Conservation (phyloP, 2,888 invertebrate species). For the Epicampocera succincta region DNA sequence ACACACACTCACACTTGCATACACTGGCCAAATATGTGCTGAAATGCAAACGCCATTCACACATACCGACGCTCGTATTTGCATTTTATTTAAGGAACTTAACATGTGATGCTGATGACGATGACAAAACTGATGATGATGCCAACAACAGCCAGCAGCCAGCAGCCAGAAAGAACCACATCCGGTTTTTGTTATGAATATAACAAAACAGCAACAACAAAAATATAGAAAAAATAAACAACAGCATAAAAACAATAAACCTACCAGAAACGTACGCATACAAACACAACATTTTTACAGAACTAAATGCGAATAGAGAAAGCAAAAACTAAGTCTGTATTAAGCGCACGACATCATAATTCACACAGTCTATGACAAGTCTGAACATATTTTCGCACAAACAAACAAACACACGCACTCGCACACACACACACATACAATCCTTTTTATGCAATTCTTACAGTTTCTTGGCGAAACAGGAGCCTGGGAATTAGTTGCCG, state of each 20-base stretch:
- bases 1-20: background rate
- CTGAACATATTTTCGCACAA: constrained; percentile 33
- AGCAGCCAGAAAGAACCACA: constrained; percentile 60
- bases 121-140: constrained; percentile 47
- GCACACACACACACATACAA: background rate
- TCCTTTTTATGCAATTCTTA: background rate
- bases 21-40: constrained; percentile 33
- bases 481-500: constrained; percentile 26
- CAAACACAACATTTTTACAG: constrained; percentile 1
- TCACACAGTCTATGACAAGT: constrained; percentile 66
- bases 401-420: constrained; percentile 8
- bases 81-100: constrained; percentile 23
- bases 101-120: constrained; percentile 18
- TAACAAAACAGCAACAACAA: constrained; percentile 3
- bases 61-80: constrained; percentile 17
- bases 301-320: too few relatives aligned
- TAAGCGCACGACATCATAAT: constrained; percentile 66
- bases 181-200: constrained; percentile 49
- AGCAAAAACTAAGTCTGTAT: constrained; percentile 4
- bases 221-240: constrained; percentile 31
- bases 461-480: background rate
- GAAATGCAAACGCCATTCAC: constrained; percentile 17
- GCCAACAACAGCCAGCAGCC: constrained; percentile 61
- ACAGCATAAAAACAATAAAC: constrained; percentile 45
- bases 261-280: constrained; percentile 33